Percentiles rank a stretch among this genome's conserved stretches.
phyloP scores from a whole-genome alignment of 2,113 vertebrate species.

The Onychostruthus taczanowskii region DNA sequence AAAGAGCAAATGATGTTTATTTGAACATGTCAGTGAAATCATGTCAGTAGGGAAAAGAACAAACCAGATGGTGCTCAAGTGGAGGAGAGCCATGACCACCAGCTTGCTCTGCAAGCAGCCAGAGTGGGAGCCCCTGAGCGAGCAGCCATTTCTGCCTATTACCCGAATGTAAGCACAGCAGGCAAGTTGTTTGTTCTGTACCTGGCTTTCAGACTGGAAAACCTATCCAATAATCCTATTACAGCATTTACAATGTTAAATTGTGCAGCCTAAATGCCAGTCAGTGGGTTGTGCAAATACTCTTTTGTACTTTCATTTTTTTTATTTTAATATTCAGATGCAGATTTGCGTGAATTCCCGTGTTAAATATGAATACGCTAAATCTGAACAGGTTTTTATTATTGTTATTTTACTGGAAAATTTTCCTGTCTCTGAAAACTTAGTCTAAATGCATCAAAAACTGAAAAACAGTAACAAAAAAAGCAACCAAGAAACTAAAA shows the following conservation, averaged over 20 bases:
- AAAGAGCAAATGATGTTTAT: not conserved
- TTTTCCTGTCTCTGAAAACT: not conserved
- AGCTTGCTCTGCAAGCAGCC: not conserved
- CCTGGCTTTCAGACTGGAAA: conserved; percentile 1
- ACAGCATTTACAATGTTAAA: not conserved
- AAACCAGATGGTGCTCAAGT: not conserved
- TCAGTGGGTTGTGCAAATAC: not conserved
- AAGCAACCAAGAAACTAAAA: not conserved
- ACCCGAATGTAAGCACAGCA: conserved; percentile 28
- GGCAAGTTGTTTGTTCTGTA: not conserved
- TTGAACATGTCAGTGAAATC: not conserved
- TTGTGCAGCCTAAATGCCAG: not conserved
- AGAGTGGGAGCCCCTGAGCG: not conserved
- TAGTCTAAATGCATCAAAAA: not conserved
- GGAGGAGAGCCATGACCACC: not conserved
- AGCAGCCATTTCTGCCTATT: conserved; percentile 3
- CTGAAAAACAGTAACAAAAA: not conserved
- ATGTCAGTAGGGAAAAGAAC: not conserved
- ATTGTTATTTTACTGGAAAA: not conserved
- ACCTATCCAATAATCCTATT: not conserved
- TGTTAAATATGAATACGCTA: not conserved
- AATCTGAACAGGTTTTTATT: not conserved
- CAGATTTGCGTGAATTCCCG: not conserved
- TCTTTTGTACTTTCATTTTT: not conserved
- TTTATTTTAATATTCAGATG: not conserved